A percentile compares a stretch with the other conserved stretches of the same genome.
phyloP scores from a whole-genome alignment of 2,113 vertebrate species.

The Prunella himalayana region DNA sequence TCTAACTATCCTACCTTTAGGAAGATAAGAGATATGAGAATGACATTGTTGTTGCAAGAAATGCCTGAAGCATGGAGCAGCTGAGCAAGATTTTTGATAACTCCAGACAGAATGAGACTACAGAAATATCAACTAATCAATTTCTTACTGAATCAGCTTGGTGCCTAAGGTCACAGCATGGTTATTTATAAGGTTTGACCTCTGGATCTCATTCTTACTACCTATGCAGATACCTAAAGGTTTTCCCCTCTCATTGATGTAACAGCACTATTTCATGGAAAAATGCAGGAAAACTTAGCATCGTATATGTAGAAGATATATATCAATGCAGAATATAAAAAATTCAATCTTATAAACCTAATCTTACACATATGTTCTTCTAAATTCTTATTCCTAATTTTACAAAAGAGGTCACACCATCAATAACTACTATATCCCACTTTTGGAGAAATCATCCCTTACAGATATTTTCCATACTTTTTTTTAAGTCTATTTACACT shows the following conservation, averaged over 20 bases:
- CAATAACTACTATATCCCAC: not conserved
- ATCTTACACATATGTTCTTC: not conserved
- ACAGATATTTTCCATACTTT: not conserved
- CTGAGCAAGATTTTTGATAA: not conserved
- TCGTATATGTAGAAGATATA: not conserved
- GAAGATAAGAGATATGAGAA: not conserved
- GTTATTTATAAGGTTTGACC: not conserved
- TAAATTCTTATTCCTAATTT: not conserved
- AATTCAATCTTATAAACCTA: not conserved
- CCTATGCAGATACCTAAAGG: not conserved
- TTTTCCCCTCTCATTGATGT: not conserved
- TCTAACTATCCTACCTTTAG: not conserved
- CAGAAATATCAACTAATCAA: slow-evolving; percentile 19
- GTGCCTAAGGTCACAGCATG: not conserved
- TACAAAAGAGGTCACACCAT: not conserved
- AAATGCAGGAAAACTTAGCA: not conserved
- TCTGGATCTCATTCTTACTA: not conserved
- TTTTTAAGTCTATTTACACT: not conserved
- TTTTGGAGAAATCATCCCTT: not conserved
- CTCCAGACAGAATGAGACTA: slow-evolving; percentile 1
- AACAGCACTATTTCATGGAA: not conserved
- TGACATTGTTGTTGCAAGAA: not conserved
- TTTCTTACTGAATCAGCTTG: not conserved
- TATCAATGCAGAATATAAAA: not conserved
- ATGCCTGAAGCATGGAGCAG: not conserved